These are phyloP conservation scores for Piaya cayana DNA, from an alignment of 2,113 vertebrate species.

Conservation along the genomic window DNA sequence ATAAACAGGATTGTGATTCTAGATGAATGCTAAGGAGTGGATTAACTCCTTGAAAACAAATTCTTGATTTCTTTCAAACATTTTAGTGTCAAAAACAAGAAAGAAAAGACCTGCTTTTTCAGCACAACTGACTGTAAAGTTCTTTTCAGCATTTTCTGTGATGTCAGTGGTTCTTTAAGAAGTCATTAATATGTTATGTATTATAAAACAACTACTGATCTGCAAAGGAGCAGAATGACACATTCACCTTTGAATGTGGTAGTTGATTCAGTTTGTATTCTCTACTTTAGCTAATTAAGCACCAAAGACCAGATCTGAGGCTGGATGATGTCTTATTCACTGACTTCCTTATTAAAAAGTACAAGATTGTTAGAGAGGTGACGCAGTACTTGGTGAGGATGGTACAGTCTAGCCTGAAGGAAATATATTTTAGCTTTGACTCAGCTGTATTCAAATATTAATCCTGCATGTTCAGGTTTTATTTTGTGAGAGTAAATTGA, in stretches of 20 bases:
- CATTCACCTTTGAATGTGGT: background rate
- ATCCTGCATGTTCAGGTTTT: background rate
- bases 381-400: background rate
- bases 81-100: background rate
- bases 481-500: background rate
- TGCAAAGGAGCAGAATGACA: background rate
- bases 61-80: background rate
- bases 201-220: background rate
- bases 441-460: background rate
- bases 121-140: background rate
- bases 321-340: background rate
- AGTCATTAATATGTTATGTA: background rate
- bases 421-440: background rate
- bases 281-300: conserved; percentile 2
- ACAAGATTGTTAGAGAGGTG: background rate
- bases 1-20: background rate
- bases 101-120: background rate
- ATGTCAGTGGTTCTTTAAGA: background rate
- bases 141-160: background rate
- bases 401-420: background rate
- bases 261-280: background rate
- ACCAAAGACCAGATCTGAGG: background rate
- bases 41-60: background rate
- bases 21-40: background rate
- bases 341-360: background rate